A percentile compares a stretch with the other conserved stretches of the same genome.
phyloP scores from a whole-genome alignment of 53 echinoderm and acorn worm genomes.

The Echinarachnius parma region DNA sequence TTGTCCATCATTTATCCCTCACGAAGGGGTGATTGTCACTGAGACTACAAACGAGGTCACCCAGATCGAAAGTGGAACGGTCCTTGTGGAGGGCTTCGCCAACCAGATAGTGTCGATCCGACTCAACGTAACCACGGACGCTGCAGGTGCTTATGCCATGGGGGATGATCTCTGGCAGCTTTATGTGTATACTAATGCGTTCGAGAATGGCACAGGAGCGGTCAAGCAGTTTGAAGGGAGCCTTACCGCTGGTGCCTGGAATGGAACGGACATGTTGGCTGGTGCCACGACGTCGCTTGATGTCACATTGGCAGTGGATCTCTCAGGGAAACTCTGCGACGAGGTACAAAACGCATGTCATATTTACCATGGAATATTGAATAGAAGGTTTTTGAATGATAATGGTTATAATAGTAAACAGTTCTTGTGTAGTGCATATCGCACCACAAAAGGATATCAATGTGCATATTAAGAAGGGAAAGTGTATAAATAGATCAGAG shows the following conservation, averaged over 20 bases:
- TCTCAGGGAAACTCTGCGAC: neutral
- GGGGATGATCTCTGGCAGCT: constrained; percentile 56
- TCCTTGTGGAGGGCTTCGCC: constrained; percentile 26
- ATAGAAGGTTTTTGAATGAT: no score
- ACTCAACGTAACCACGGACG: constrained; percentile 8
- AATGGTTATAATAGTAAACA: no score
- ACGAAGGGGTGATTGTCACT: constrained; percentile 27
- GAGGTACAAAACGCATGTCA: neutral
- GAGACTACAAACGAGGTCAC: neutral
- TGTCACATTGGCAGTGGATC: constrained; percentile 22
- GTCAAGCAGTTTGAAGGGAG: constrained; percentile 13
- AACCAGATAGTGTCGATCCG: constrained; percentile 3
- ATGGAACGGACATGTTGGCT: neutral
- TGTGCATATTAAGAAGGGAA: no score
- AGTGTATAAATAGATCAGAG: no score
- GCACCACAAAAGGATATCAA: no score
- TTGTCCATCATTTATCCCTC: no score
- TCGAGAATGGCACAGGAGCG: constrained; percentile 33
- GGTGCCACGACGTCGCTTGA: neutral
- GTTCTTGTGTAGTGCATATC: no score
- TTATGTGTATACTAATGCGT: constrained; percentile 52
- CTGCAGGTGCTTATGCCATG: neutral
- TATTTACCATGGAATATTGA: no score
- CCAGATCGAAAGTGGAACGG: constrained; percentile 16
- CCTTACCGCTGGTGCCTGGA: constrained; percentile 16